Evolutionary conservation across 2,797 vertebrate genomes (phyloP).

Genomic region (Philypnodon macrostomus): DNA sequence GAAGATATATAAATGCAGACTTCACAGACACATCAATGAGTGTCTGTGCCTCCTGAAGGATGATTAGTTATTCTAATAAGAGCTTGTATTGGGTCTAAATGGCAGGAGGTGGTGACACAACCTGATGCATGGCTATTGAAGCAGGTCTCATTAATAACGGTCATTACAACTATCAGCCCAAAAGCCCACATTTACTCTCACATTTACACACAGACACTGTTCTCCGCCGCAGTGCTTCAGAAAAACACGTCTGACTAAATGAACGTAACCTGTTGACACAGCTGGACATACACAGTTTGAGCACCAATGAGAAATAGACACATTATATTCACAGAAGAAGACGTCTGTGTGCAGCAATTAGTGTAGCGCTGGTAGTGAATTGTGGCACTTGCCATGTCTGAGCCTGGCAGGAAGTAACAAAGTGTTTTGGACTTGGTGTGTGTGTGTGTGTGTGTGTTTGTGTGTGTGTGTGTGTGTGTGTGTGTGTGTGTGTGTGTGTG

Average conservation of each 20-base stretch:
- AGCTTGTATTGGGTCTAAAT: slow-evolving; percentile 43
- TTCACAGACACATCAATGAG: slow-evolving; percentile 8
- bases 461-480: no score
- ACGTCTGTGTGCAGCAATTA: slow-evolving; percentile 19
- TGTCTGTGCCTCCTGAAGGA: slow-evolving; percentile 17
- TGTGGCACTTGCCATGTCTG: no score
- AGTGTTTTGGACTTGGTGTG: no score
- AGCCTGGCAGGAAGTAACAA: no score
- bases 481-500: no score
- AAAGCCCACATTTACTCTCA: slow-evolving; percentile 45
- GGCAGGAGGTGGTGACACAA: slow-evolving; percentile 51
- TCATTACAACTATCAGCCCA: slow-evolving; percentile 45
- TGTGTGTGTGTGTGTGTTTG: no score
- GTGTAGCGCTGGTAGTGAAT: slow-evolving; percentile 17
- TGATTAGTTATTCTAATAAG: slow-evolving; percentile 36
- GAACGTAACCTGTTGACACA: slow-evolving; percentile 63
- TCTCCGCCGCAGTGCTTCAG: slow-evolving; percentile 20
- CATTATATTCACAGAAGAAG: slow-evolving; percentile 22
- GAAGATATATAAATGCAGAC: not conserved
- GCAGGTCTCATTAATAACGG: slow-evolving; percentile 56
- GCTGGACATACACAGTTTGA: slow-evolving; percentile 31
- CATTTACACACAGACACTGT: slow-evolving; percentile 26
- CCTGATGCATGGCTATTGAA: slow-evolving; percentile 39
- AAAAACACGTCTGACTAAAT: slow-evolving; percentile 32
- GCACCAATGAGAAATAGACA: slow-evolving; percentile 10